Percentiles rank a stretch among this genome's conserved stretches.
Conservation (phyloP, 2,113 vertebrate genomes). For the Semicossyphus pulcher region DNA sequence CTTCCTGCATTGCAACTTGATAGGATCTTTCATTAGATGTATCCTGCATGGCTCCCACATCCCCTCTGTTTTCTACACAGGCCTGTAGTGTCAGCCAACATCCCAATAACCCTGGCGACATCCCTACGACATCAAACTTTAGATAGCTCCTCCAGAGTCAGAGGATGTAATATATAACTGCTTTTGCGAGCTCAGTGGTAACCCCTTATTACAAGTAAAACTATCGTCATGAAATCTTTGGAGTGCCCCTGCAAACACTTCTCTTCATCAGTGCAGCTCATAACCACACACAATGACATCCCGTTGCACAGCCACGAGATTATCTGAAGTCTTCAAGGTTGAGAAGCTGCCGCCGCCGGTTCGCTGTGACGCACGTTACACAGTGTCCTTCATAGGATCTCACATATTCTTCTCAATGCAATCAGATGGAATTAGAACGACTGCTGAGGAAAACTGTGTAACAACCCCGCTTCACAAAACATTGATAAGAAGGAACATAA, state of each 20-base stretch:
- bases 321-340: slow-evolving; percentile 29
- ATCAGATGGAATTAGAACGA: slow-evolving; percentile 27
- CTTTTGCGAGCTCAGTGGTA: neutral
- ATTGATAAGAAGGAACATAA: neutral
- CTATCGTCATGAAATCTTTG: neutral
- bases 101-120: neutral
- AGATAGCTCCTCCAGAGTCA: neutral
- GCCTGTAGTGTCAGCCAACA: no score
- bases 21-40: no score
- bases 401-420: slow-evolving; percentile 8
- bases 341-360: neutral
- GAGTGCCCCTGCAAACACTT: neutral
- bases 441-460: neutral
- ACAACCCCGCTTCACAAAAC: neutral
- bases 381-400: slow-evolving; percentile 25
- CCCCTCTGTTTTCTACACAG: no score
- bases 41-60: no score
- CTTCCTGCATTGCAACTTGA: no score
- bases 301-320: neutral
- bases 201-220: neutral
- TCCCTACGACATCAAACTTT: neutral
- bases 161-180: neutral
- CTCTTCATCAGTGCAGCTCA: neutral
- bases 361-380: slow-evolving; percentile 26
- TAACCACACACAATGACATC: neutral